Conservation (phyloP, 2,888 invertebrate genomes). For the Dermolepida albohirtum region DNA sequence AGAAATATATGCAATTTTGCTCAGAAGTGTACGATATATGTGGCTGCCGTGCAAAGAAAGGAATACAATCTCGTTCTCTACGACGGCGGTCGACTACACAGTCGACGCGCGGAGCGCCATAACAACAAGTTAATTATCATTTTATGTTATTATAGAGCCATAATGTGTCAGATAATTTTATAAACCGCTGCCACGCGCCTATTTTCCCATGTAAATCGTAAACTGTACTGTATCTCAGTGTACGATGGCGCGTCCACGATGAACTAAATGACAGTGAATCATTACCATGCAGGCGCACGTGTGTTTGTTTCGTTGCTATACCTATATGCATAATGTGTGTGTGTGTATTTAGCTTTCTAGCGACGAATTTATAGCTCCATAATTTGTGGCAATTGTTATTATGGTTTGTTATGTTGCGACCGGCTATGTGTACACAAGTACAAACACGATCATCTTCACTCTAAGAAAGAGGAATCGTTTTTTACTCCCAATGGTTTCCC, state of each 20-base stretch:
- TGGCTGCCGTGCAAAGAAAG: no score
- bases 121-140: conserved; percentile 52
- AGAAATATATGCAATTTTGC: no score
- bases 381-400: conserved; percentile 15
- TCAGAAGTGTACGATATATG: no score
- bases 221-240: conserved; percentile 19
- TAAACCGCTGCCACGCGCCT: conserved; percentile 48
- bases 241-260: conserved; percentile 15
- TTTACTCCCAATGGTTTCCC: no score
- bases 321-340: background rate
- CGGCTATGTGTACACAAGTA: background rate
- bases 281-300: background rate
- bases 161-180: conserved; percentile 52
- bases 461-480: no score
- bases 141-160: conserved; percentile 52
- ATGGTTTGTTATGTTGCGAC: background rate
- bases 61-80: no score
- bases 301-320: background rate
- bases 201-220: conserved; percentile 46
- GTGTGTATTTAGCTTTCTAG: conserved; percentile 6
- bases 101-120: conserved; percentile 37
- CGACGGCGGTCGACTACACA: no score
- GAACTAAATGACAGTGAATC: conserved; percentile 34
- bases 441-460: background rate
- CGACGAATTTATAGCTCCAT: conserved; percentile 27